Evolutionary conservation across 2,888 invertebrate genomes (phyloP).

Genomic region (Nymphalis c-album): DNA sequence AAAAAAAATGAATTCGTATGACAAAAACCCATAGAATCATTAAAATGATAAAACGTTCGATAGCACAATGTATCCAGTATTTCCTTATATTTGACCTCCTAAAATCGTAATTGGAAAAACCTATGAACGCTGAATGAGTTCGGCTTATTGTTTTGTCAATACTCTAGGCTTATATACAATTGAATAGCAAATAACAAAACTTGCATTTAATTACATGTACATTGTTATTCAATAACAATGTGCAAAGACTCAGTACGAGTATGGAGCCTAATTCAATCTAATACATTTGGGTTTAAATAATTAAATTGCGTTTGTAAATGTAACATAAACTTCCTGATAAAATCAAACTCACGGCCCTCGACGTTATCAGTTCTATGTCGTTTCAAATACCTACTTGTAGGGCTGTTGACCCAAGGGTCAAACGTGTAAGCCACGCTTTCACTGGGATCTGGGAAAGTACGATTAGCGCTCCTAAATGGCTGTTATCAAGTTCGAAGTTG

Average conservation of each 20-base stretch:
- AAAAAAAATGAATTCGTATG: no score
- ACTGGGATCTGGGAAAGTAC: slow-evolving; percentile 34
- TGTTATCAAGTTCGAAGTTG: slow-evolving; percentile 9
- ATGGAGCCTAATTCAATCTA: no score
- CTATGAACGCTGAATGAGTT: neutral
- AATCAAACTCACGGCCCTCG: slow-evolving; percentile 2
- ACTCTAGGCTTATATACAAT: neutral
- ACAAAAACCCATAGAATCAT: neutral
- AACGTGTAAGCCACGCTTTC: slow-evolving; percentile 39
- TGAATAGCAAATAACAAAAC: neutral
- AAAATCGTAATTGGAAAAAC: neutral
- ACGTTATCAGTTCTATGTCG: slow-evolving; percentile 16
- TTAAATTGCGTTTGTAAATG: neutral
- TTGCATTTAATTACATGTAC: neutral
- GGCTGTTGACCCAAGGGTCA: slow-evolving; percentile 36
- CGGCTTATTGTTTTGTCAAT: neutral
- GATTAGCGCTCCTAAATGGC: slow-evolving; percentile 22
- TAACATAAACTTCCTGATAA: slow-evolving; percentile 12
- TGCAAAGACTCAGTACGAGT: no score
- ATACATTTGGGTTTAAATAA: no score
- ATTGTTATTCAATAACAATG: no score
- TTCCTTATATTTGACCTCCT: neutral
- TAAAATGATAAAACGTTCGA: neutral
- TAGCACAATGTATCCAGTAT: neutral
- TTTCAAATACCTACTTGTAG: slow-evolving; percentile 21